Evolutionary conservation across 2,888 invertebrate species (phyloP).

Genomic region (Dione juno): DNA sequence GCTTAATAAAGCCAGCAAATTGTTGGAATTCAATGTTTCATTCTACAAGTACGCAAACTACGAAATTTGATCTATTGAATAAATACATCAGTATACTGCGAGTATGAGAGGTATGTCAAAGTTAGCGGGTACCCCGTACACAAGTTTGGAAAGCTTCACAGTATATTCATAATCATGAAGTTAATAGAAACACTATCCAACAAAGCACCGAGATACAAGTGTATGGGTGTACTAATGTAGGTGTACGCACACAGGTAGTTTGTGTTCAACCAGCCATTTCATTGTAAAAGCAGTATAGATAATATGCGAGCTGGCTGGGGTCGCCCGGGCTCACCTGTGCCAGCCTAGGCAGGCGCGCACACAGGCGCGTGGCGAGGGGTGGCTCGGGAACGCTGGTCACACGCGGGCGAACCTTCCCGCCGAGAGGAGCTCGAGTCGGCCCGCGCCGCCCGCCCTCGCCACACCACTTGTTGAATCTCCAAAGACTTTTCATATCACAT

Average conservation of each 20-base stretch:
- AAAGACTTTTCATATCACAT: slow-evolving; percentile 61
- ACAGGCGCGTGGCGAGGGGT: slow-evolving; percentile 46
- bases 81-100: slow-evolving; percentile 5
- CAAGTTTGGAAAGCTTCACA: slow-evolving; percentile 20
- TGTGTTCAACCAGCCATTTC: slow-evolving; percentile 71
- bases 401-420: slow-evolving; percentile 81
- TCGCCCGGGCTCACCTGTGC: slow-evolving; percentile 78
- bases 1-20: slow-evolving; percentile 15
- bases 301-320: slow-evolving; percentile 63
- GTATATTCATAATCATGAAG: slow-evolving; percentile 22
- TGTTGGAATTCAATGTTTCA: not conserved
- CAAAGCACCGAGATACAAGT: slow-evolving; percentile 50
- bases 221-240: slow-evolving; percentile 66
- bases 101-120: slow-evolving; percentile 12
- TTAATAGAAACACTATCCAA: slow-evolving; percentile 40
- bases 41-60: slow-evolving; percentile 1
- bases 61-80: slow-evolving; percentile 24
- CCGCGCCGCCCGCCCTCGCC: slow-evolving; percentile 68
- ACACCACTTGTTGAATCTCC: slow-evolving; percentile 79
- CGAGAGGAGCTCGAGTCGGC: slow-evolving; percentile 64
- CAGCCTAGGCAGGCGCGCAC: slow-evolving; percentile 56
- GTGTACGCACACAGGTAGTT: slow-evolving; percentile 65
- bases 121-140: slow-evolving; percentile 1
- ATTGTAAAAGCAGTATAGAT: slow-evolving; percentile 75
- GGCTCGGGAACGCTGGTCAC: slow-evolving; percentile 59